Percentiles rank a stretch among this genome's conserved stretches.
Conservation (phyloP, 2,888 invertebrate genomes). For the Fragum fragum region DNA sequence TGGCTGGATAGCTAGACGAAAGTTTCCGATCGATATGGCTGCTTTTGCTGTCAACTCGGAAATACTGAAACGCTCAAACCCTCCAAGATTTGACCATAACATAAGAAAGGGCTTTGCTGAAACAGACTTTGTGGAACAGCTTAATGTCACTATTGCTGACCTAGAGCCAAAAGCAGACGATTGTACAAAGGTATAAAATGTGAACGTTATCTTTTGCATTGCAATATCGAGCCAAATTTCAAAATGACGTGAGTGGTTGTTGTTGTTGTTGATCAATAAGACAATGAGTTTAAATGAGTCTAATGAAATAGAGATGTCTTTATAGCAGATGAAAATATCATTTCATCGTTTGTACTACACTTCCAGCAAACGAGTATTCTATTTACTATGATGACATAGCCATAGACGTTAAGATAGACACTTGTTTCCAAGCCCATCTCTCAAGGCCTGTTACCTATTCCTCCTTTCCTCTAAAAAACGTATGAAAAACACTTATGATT, state of each 20-base stretch:
- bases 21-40: slow-evolving; percentile 99
- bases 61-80: slow-evolving; percentile 75
- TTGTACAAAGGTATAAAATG: slow-evolving; percentile 96
- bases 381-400: too few relatives aligned
- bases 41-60: slow-evolving; percentile 93
- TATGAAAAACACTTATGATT: too few relatives aligned
- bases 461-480: too few relatives aligned
- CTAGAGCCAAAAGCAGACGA: slow-evolving; percentile 88
- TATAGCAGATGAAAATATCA: too few relatives aligned
- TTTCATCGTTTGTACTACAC: too few relatives aligned
- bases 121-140: slow-evolving; percentile 91
- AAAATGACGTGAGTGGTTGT: neutral
- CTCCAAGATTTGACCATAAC: slow-evolving; percentile 91
- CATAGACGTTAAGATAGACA: too few relatives aligned
- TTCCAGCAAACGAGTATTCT: too few relatives aligned
- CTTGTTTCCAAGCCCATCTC: too few relatives aligned
- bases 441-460: too few relatives aligned
- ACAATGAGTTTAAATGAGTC: neutral
- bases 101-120: slow-evolving; percentile 95
- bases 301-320: too few relatives aligned
- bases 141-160: slow-evolving; percentile 90
- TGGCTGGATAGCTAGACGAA: slow-evolving; percentile 92
- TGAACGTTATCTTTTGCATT: slow-evolving; percentile 90
- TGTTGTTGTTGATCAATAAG: neutral
- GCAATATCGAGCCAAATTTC: too few relatives aligned